Percentiles rank a stretch among this genome's conserved stretches.
phyloP scores from a whole-genome alignment of 1,140 invertebrate genomes.

The Neoseiulus cucumeris region DNA sequence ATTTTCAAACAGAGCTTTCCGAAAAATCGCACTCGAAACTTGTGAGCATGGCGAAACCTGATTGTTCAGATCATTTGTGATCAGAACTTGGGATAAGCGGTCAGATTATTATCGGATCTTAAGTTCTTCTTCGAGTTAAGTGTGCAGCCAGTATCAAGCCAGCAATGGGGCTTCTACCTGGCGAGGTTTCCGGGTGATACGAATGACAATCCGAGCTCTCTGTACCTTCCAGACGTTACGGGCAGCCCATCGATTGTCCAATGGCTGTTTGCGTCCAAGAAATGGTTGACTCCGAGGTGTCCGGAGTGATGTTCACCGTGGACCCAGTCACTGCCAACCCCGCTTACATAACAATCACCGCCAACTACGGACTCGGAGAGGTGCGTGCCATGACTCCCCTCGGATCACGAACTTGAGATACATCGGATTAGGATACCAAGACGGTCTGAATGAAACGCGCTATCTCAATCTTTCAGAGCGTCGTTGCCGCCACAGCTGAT shows the following conservation, averaged over 20 bases:
- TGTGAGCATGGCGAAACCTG: too few species aligned
- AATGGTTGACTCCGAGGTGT: conserved; percentile 44
- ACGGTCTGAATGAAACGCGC: too few species aligned
- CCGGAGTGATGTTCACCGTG: conserved; percentile 58
- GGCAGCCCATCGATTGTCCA: conserved; percentile 38
- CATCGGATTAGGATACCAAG: too few species aligned
- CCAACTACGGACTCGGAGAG: conserved; percentile 61
- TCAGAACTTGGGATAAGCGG: too few species aligned
- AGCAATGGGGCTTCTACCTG: not conserved
- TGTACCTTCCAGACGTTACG: conserved; percentile 38
- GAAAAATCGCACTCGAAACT: too few species aligned
- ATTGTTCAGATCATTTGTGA: too few species aligned
- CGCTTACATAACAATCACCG: conserved; percentile 43
- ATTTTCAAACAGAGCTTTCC: not conserved
- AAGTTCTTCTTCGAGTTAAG: too few species aligned
- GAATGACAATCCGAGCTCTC: not conserved
- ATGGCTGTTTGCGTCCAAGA: conserved; percentile 63
- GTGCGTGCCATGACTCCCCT: conserved; percentile 24
- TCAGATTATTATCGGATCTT: too few species aligned
- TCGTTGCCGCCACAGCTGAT: not conserved
- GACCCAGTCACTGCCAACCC: conserved; percentile 48
- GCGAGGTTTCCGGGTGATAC: too few species aligned
- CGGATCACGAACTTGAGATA: too few species aligned
- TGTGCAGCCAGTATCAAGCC: not conserved
- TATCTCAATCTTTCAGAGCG: not conserved